Conservation (phyloP, 2,797 vertebrate genomes). For the Sebastes vulpes region DNA sequence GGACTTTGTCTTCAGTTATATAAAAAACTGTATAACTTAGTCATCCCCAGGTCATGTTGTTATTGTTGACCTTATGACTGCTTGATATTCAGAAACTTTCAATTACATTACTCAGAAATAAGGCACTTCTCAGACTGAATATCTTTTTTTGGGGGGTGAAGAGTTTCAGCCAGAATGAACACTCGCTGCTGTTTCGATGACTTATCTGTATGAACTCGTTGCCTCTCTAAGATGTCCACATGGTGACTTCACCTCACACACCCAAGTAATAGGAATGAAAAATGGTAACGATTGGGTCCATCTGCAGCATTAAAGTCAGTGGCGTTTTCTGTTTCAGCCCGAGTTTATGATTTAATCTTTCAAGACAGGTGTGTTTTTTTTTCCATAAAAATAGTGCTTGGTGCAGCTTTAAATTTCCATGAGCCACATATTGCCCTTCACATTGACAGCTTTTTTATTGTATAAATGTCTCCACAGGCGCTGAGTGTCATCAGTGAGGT, state of each 20-base stretch:
- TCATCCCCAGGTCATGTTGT: neutral
- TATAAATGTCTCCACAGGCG: conserved; percentile 81
- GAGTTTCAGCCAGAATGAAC: neutral
- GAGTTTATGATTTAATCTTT: conserved; percentile 14
- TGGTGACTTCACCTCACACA: neutral
- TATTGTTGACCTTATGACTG: neutral
- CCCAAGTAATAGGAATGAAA: neutral
- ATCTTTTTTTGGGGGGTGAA: neutral
- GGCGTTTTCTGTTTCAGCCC: conserved; percentile 1
- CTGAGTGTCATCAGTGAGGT: conserved; percentile 90
- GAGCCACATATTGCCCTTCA: conserved; percentile 21
- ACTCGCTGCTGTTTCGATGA: neutral
- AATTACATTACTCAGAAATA: neutral
- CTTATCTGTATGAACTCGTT: neutral
- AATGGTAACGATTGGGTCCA: neutral
- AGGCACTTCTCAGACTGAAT: neutral
- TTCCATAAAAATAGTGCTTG: neutral
- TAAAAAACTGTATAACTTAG: neutral
- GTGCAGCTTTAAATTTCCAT: conserved; percentile 3
- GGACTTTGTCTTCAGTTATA: neutral
- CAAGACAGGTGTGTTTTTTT: conserved; percentile 1
- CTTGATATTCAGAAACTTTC: neutral
- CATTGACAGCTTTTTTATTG: conserved; percentile 19
- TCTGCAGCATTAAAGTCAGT: neutral
- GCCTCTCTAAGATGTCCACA: neutral